Conservation (phyloP, 2,797 vertebrate genomes). For the Apodemus agrarius region DNA sequence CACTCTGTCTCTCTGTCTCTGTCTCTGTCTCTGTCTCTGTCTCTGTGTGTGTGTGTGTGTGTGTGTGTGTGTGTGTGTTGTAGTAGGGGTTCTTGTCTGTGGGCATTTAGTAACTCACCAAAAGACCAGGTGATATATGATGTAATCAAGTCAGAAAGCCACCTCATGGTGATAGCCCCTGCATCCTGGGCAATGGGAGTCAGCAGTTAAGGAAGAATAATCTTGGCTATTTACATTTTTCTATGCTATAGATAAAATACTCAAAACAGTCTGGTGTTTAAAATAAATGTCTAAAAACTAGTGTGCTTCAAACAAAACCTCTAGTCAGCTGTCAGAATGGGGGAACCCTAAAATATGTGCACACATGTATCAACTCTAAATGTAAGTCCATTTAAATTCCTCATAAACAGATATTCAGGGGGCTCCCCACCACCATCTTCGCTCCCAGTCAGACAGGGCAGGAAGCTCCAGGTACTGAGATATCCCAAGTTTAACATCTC, state of each 20-base stretch:
- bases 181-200: not conserved
- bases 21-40: not conserved
- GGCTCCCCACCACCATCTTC: too few species aligned
- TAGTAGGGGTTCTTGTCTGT: not conserved
- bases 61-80: not conserved
- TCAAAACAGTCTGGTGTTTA: slow-evolving; percentile 12
- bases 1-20: not conserved
- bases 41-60: not conserved
- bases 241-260: not conserved
- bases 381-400: slow-evolving; percentile 67
- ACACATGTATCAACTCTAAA: slow-evolving; percentile 38
- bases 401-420: slow-evolving; percentile 9
- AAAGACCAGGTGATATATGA: not conserved
- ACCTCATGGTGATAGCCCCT: not conserved
- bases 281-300: slow-evolving; percentile 38
- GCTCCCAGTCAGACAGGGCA: too few species aligned
- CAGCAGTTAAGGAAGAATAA: not conserved
- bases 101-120: not conserved
- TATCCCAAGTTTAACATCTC: too few species aligned
- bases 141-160: not conserved
- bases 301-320: slow-evolving; percentile 39
- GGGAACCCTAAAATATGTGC: not conserved
- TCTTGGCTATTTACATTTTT: slow-evolving; percentile 1
- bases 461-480: too few species aligned
- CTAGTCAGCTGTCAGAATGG: slow-evolving; percentile 36